A percentile compares a stretch with the other conserved stretches of the same genome.
phyloP scores from a whole-genome alignment of 1,140 invertebrate genomes.

The Tenebrio molitor region DNA sequence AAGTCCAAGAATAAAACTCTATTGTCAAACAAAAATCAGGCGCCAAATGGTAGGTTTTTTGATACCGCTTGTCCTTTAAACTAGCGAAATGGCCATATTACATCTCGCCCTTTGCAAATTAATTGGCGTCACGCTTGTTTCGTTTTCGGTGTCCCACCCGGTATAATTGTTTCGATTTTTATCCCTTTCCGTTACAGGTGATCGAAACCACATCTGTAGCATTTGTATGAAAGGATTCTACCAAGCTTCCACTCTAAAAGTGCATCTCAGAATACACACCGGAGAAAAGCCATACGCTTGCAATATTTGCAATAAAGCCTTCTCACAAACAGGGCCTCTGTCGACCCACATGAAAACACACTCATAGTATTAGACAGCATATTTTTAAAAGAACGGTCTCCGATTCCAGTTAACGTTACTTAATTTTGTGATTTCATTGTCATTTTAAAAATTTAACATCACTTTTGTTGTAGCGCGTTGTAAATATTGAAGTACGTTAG shows the following conservation, averaged over 20 bases:
- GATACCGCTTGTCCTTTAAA: too few relatives aligned
- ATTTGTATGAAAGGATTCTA: constrained; percentile 64
- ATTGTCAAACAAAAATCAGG: too few relatives aligned
- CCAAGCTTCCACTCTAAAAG: constrained; percentile 62
- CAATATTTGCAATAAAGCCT: constrained; percentile 62
- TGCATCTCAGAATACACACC: constrained; percentile 65
- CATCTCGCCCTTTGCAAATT: too few relatives aligned
- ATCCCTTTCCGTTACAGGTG: too few relatives aligned
- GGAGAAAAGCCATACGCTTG: constrained; percentile 64
- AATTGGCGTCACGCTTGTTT: too few relatives aligned
- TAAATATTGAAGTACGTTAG: too few relatives aligned
- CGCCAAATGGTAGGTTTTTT: too few relatives aligned
- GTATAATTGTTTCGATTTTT: too few relatives aligned
- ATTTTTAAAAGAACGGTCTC: neutral
- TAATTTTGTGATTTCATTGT: neutral
- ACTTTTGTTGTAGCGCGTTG: neutral
- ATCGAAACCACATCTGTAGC: constrained; percentile 60
- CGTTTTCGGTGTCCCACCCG: too few relatives aligned
- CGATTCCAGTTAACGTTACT: neutral
- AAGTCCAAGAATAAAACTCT: too few relatives aligned
- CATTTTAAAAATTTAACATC: neutral
- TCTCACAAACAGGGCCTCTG: constrained; percentile 63
- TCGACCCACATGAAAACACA: constrained; percentile 63
- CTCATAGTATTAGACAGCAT: constrained; percentile 5
- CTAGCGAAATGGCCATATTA: too few relatives aligned